Percentiles rank a stretch among this genome's conserved stretches.
These are phyloP conservation scores for Monodelphis domestica DNA, from an alignment of 2,797 vertebrate species.

Conservation along the genomic window DNA sequence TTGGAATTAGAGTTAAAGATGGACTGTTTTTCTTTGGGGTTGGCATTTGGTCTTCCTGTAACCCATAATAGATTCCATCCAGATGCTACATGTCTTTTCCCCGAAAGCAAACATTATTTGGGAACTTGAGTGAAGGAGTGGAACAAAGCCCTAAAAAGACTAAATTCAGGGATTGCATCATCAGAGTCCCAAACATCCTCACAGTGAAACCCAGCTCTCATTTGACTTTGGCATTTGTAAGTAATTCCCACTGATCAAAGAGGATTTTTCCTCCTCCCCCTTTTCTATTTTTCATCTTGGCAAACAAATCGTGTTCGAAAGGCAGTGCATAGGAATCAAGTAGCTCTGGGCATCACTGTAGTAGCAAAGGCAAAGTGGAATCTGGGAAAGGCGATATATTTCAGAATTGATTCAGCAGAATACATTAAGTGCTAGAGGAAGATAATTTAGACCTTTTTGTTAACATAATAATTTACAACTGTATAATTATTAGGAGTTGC, in stretches of 20 bases:
- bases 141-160: slow-evolving; percentile 74
- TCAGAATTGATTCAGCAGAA: slow-evolving; percentile 67
- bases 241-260: slow-evolving; percentile 75
- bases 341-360: slow-evolving; percentile 27
- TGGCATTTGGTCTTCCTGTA: slow-evolving; percentile 75
- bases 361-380: slow-evolving; percentile 22
- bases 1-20: slow-evolving; percentile 78
- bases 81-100: slow-evolving; percentile 72
- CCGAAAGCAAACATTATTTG: slow-evolving; percentile 67
- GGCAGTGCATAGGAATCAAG: slow-evolving; percentile 65
- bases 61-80: slow-evolving; percentile 73
- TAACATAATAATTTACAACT: slow-evolving; percentile 38
- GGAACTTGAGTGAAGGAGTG: slow-evolving; percentile 67
- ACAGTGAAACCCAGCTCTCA: slow-evolving; percentile 71
- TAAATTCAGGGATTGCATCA: slow-evolving; percentile 69
- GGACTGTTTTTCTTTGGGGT: slow-evolving; percentile 72
- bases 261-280: slow-evolving; percentile 58
- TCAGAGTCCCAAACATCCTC: slow-evolving; percentile 4
- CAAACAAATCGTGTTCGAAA: slow-evolving; percentile 59
- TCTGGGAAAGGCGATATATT: slow-evolving; percentile 18
- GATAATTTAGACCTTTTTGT: slow-evolving; percentile 66
- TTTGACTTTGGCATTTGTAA: slow-evolving; percentile 71
- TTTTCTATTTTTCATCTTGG: slow-evolving; percentile 71
- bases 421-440: slow-evolving; percentile 61
- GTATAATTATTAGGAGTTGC: slow-evolving; percentile 39